Conservation (phyloP, 37 sponge, comb jelly and placozoan species). For the Axinella damicornis region DNA sequence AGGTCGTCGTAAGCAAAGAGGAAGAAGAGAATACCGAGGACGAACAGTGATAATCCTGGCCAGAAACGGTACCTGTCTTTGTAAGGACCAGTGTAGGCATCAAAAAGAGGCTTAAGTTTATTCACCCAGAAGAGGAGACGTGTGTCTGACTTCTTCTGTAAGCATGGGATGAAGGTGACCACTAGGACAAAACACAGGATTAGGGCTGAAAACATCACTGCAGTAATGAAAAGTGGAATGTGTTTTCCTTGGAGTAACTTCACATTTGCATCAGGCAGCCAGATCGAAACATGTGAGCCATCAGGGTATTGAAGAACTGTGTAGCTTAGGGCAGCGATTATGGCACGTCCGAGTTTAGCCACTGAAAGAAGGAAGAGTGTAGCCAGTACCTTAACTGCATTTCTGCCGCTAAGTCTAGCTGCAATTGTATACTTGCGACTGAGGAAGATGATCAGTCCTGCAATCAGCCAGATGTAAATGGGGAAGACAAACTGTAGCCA, state of each 20-base stretch:
- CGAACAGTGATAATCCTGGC: slow-evolving; percentile 24
- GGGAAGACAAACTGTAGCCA: slow-evolving; percentile 57
- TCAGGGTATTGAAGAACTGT: not conserved
- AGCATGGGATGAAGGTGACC: not conserved
- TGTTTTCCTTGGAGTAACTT: slow-evolving; percentile 1
- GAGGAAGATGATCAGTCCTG: not conserved
- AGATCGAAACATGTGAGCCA: not conserved
- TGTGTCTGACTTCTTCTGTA: not conserved
- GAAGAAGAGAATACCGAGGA: slow-evolving; percentile 1
- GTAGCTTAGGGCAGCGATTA: slow-evolving; percentile 4
- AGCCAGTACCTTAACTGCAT: slow-evolving; percentile 49
- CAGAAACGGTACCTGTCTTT: slow-evolving; percentile 19
- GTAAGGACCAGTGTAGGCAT: slow-evolving; percentile 37
- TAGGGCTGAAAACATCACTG: not conserved
- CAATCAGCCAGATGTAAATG: slow-evolving; percentile 20
- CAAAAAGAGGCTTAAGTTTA: slow-evolving; percentile 2
- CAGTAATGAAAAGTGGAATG: slow-evolving; percentile 4
- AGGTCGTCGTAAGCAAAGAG: not conserved
- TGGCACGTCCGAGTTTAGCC: slow-evolving; percentile 4
- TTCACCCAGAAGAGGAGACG: slow-evolving; percentile 10
- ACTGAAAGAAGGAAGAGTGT: slow-evolving; percentile 50
- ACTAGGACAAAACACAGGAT: not conserved
- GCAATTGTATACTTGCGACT: not conserved
- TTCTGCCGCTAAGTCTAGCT: slow-evolving; percentile 12
- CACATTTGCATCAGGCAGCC: slow-evolving; percentile 7